A percentile compares a stretch with the other conserved stretches of the same genome.
Conservation (phyloP, 1,140 invertebrate species). For the Pseudomyrmex sp. region DNA sequence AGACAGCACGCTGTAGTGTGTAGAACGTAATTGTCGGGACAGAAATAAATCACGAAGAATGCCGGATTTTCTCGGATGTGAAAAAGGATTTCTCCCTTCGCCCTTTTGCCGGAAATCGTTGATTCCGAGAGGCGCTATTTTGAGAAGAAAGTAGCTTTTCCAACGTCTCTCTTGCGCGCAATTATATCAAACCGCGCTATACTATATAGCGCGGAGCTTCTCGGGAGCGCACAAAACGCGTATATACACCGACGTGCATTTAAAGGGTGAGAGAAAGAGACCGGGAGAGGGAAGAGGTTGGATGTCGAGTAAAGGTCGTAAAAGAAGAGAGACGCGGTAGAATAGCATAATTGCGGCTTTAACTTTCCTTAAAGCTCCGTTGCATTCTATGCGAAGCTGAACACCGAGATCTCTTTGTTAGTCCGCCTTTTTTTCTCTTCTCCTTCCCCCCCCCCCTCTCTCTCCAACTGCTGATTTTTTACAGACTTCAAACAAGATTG, state of each 20-base stretch:
- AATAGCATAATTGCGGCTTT: constrained; percentile 68
- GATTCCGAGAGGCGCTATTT: constrained; percentile 7
- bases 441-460: not conserved
- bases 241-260: constrained; percentile 27
- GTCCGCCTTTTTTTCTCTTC: not conserved
- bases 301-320: constrained; percentile 57
- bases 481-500: constrained; percentile 5
- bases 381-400: constrained; percentile 27
- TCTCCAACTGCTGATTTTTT: not conserved
- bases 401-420: constrained; percentile 21
- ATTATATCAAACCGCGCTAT: constrained; percentile 56
- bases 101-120: constrained; percentile 29
- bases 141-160: constrained; percentile 52
- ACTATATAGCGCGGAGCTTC: constrained; percentile 26
- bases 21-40: not conserved
- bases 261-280: constrained; percentile 24
- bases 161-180: constrained; percentile 6
- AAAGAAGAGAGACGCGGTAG: constrained; percentile 42
- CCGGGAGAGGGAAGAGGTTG: not conserved
- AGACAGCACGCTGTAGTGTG: not conserved
- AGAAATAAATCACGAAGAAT: not conserved
- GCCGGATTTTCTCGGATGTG: not conserved
- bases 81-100: not conserved
- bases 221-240: constrained; percentile 40
- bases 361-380: constrained; percentile 60